Base-by-base conservation (phyloP, 1,140 invertebrate genomes). In the Zaprionus kolodkinae region DNA sequence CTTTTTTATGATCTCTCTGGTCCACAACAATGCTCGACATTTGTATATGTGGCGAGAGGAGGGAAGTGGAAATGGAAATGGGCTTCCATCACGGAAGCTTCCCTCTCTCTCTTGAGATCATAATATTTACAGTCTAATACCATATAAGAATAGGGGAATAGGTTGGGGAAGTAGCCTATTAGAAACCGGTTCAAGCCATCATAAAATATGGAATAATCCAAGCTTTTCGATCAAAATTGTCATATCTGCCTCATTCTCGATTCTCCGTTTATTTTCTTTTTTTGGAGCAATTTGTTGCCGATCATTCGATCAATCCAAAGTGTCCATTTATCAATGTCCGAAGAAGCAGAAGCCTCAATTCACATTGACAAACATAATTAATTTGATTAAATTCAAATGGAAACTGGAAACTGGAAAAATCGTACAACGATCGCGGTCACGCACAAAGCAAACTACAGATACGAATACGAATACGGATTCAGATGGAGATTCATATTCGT, bases 311-410 rank as follows among this genome's bases (percentile, higher is more conserved):
- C 75, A 68, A 72, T 72, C 70, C 76, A 77, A 84, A 88, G 84
- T 83, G 72, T 61, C 85, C 88, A 88, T 84, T 88, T 88, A 84
- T 88, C 85, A 88, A 78, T 88, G 85, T 88, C 84, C 61, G 3
- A 64, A 64, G 21, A 64, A 61, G 74, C 61, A 79, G 64, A 72
- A 76, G 76, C 63, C 72, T 65, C 65, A 79, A 72, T 76, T 73
- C 78, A 72, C 78, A 72, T 85, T 83, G 81, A 84, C 81, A 84
- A 79, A 83, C 81, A 88, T 88, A 88, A 89, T 89, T 89, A 89
- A 89, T 90, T 89, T 89, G 81, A 89, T 89, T 85, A 90, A 81
- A 90, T 89, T 89, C 78, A 84, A 89, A 89, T 88, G 25, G 36
- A 66, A 66, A 65, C 65, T 40, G 50, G 55, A 67, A 56, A 70